phyloP scores from a whole-genome alignment of 1,140 invertebrate species.

The Andricus grossulariae region DNA sequence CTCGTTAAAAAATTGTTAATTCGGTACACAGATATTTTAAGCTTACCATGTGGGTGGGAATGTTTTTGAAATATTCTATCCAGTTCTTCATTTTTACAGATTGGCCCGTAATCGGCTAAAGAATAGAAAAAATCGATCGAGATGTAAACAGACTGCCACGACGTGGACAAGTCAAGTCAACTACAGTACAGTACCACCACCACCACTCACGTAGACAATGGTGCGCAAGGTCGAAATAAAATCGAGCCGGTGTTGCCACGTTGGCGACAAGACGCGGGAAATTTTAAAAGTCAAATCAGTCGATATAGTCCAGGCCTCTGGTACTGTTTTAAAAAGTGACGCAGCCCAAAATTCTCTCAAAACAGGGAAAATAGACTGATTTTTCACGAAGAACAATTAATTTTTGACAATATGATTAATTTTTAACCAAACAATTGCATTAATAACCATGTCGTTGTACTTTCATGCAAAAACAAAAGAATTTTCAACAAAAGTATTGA shows the following conservation, averaged over 20 bases:
- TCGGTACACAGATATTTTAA: conserved; percentile 14
- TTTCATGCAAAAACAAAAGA: too few species aligned
- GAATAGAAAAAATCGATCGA: neutral
- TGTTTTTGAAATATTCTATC: conserved; percentile 70
- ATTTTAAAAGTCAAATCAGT: neutral
- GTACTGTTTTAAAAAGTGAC: too few species aligned
- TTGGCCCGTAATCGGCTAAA: neutral
- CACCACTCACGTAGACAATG: too few species aligned
- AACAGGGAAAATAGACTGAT: too few species aligned
- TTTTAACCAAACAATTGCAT: too few species aligned
- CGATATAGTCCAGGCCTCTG: too few species aligned
- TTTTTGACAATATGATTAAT: too few species aligned
- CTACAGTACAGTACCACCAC: too few species aligned
- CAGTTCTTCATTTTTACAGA: conserved; percentile 48
- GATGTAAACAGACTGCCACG: conserved; percentile 9
- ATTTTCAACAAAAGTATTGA: too few species aligned
- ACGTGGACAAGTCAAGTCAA: conserved; percentile 6
- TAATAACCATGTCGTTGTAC: too few species aligned
- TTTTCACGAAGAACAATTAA: too few species aligned
- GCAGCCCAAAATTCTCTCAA: too few species aligned
- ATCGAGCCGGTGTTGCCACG: neutral
- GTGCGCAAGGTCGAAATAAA: conserved; percentile 8
- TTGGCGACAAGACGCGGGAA: neutral
- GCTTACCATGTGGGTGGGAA: conserved; percentile 80
- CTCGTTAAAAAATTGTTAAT: neutral